Base-by-base conservation (phyloP, 2,888 invertebrate genomes). In the Eupeodes latifasciatus region DNA sequence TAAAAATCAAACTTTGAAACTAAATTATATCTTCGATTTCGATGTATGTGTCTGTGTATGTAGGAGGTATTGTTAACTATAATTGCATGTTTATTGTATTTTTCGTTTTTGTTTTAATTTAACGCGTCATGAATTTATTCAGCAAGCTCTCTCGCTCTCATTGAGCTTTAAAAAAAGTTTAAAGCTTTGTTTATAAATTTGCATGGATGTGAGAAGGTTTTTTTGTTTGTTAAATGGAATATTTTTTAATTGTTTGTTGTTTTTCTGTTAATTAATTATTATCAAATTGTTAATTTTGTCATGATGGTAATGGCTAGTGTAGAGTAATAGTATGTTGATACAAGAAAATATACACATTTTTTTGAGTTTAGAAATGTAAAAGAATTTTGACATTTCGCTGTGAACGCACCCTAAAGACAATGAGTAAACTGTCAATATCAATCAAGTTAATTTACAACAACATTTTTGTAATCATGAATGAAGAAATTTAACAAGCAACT, bases 131-230 rank as follows among this genome's bases (percentile, higher is more conserved):
- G 11, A 5, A 55, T 57, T 27, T 44, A 64, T 57, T 66, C 14
- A 16, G n/a, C 6, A 11, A 44, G 76, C 9, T 81, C 47, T n/a
- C 1, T 5, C n/a, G 4, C 47, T n/a, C 1, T 5, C n/a, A 40
- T 4, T 40, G 9, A 83, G 78, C 78, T 78, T 72, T 71, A 0
- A 36, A 44, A 62, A 27, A 19, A 27, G 11, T 4, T 34, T n/a
- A 27, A 53, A 81, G 75, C 75, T 81, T 75, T 66, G 55, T 34
- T n/a, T 72, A 34, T 51, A 11, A 40, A 62, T 34, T 79, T 34
- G 53, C 11, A 49, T 72, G 11, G 12, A 74, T 57, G 55, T 4
- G 62, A 16, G 40, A 11, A 44, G 34, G 34, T 59, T 59, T 40
- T n/a, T 53, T 53, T 62, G 2, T 5, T 2, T 40, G n/a, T 5